Base-by-base conservation (phyloP, 2,113 vertebrate genomes). In the Neodon shergylaensis region DNA sequence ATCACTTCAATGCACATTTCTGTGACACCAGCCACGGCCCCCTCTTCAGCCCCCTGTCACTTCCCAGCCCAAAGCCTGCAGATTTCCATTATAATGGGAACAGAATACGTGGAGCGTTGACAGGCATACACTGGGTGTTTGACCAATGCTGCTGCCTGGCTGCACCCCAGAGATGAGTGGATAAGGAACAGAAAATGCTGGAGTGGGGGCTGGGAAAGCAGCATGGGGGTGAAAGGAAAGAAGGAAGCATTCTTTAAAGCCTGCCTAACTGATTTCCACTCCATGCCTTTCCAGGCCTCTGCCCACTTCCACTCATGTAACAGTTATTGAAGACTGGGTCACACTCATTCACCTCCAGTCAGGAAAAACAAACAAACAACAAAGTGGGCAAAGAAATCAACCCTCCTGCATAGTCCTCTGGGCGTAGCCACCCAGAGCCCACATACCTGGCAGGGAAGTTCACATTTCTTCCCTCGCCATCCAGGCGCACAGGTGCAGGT, bases 401-500 rank as follows among this genome's bases (percentile, higher is more conserved):
- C 7, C 49, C 54, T 63, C 52, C 5, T 3, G 31, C 21, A 74
- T 7, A 33, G 39, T 17, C 26, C 13, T 76, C 83, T 8, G 12
- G 61, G 39, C 12, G 26, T 2, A 5, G 72, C 44, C 9, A 4
- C 7, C 2, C 6, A n/a, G 76, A 13, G 63, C 77, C 7, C 31
- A 63, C 73, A 54, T 98, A 99, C 99, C 99, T 99, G 99, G 97
- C 99, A 99, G 94, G 98, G 98, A 6, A 99, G 96, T 90, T 99
- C 98, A n/a, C 99, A 99, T 92, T 99, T 98, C 26, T 99, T 98
- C 42, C 99, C 99, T 63, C 98, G 99, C 99, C 99, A 99, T 49
- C 99, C 99, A 0, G 99, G 98, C 0, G 99, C 98, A 84, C 99
- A 99, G 36, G 99, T 99, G 74, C 99, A 99, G 33, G 94, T 98